These are phyloP conservation scores for Bombus impatiens DNA, from an alignment of 1,140 invertebrate genomes.

Conservation along the genomic window DNA sequence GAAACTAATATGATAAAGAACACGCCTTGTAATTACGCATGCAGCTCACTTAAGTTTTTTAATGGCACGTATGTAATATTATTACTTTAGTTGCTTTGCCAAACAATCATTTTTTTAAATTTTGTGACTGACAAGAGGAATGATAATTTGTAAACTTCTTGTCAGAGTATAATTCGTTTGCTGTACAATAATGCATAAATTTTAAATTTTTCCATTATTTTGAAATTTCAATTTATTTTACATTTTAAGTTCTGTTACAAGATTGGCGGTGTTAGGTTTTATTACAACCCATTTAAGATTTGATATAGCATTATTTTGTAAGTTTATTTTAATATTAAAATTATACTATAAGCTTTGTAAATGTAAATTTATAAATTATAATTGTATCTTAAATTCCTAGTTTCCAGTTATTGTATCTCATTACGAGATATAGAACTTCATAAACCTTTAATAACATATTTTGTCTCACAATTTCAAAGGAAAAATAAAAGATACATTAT, in stretches of 20 bases:
- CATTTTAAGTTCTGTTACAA: conserved; percentile 62
- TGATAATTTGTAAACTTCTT: conserved; percentile 61
- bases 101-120: conserved; percentile 13
- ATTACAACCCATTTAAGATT: conserved; percentile 69
- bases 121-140: conserved; percentile 44
- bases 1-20: conserved; percentile 54
- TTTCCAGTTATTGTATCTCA: conserved; percentile 62
- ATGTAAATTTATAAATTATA: conserved; percentile 81
- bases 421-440: conserved; percentile 34
- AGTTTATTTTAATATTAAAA: conserved; percentile 81
- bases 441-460: conserved; percentile 15
- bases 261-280: conserved; percentile 61
- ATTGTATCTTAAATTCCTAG: conserved; percentile 76
- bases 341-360: conserved; percentile 78
- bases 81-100: conserved; percentile 61
- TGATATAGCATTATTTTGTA: conserved; percentile 75
- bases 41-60: conserved; percentile 62
- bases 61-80: conserved; percentile 65
- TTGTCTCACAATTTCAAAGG: conserved; percentile 28
- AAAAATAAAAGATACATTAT: conserved; percentile 47
- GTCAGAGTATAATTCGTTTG: conserved; percentile 60
- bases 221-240: conserved; percentile 50
- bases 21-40: conserved; percentile 72
- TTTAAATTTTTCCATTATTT: conserved; percentile 55
- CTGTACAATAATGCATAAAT: conserved; percentile 51